Conservation (phyloP, 1,140 invertebrate species). For the Diuraphis noxia region DNA sequence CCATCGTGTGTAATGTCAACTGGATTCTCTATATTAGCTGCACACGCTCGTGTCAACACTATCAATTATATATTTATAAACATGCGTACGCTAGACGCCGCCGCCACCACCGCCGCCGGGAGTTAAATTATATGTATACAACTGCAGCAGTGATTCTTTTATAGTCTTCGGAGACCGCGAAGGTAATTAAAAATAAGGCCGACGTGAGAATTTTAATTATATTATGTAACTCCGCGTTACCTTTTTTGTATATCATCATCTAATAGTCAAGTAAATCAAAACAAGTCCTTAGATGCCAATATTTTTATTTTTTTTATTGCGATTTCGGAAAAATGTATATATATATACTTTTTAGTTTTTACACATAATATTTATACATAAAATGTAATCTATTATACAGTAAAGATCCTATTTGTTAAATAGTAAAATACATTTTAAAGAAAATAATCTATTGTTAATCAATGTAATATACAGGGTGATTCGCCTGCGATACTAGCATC, state of each 20-base stretch:
- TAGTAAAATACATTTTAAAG: not conserved
- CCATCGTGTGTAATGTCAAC: conserved; percentile 45
- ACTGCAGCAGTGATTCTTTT: conserved; percentile 29
- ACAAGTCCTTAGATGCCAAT: not conserved
- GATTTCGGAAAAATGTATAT: not conserved
- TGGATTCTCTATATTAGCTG: conserved; percentile 47
- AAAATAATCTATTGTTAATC: not conserved
- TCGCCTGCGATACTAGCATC: no score
- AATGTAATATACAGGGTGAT: not conserved
- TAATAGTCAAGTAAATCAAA: not conserved
- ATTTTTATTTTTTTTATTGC: not conserved
- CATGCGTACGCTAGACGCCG: conserved; percentile 45
- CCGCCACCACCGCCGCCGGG: conserved; percentile 20
- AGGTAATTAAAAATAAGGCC: conserved; percentile 40
- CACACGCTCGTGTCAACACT: conserved; percentile 52
- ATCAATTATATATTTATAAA: conserved; percentile 52
- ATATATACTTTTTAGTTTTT: not conserved
- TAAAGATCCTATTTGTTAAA: not conserved
- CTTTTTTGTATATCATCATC: not conserved
- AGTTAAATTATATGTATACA: conserved; percentile 11
- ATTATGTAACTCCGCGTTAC: conserved; percentile 12
- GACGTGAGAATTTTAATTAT: conserved; percentile 49
- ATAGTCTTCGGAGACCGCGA: conserved; percentile 35
- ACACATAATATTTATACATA: not conserved
- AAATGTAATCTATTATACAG: not conserved